These are phyloP conservation scores for Cantharis flavilabris DNA, from an alignment of 2,888 invertebrate species.

Conservation along the genomic window DNA sequence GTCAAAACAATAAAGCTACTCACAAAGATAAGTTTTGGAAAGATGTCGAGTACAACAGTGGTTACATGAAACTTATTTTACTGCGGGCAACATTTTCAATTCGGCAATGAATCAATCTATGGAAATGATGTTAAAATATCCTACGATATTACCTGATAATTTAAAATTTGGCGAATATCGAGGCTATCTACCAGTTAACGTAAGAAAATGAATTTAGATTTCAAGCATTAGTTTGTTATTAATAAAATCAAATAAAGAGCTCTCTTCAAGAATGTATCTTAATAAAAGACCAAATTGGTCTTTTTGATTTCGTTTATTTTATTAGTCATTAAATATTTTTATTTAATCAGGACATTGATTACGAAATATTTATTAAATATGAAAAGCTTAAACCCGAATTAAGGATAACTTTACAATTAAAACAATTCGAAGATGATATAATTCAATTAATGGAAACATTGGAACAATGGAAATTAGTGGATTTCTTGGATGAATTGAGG, in stretches of 20 bases:
- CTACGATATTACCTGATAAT: conserved; percentile 36
- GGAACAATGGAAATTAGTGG: conserved; percentile 16
- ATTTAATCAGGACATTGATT: conserved; percentile 39
- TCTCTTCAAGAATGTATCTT: too few relatives aligned
- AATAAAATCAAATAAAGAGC: too few relatives aligned
- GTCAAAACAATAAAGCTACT: too few relatives aligned
- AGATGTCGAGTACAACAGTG: background rate
- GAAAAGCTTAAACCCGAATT: conserved; percentile 23
- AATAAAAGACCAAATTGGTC: too few relatives aligned
- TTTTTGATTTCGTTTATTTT: too few relatives aligned
- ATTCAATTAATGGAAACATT: background rate
- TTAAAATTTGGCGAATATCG: conserved; percentile 21
- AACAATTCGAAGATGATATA: conserved; percentile 18
- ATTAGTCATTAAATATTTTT: background rate
- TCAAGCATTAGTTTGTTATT: background rate
- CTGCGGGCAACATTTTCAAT: background rate
- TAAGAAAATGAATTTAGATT: conserved; percentile 22
- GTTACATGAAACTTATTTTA: background rate
- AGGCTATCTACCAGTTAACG: conserved; percentile 39
- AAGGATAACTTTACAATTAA: conserved; percentile 26
- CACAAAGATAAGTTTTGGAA: too few relatives aligned
- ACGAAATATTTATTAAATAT: conserved; percentile 32
- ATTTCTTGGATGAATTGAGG: conserved; percentile 38
- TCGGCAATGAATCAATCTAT: conserved; percentile 1
- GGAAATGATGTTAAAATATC: conserved; percentile 41